Evolutionary conservation across 2,797 vertebrate genomes (phyloP).

Genomic region (Gorsachius magnificus): DNA sequence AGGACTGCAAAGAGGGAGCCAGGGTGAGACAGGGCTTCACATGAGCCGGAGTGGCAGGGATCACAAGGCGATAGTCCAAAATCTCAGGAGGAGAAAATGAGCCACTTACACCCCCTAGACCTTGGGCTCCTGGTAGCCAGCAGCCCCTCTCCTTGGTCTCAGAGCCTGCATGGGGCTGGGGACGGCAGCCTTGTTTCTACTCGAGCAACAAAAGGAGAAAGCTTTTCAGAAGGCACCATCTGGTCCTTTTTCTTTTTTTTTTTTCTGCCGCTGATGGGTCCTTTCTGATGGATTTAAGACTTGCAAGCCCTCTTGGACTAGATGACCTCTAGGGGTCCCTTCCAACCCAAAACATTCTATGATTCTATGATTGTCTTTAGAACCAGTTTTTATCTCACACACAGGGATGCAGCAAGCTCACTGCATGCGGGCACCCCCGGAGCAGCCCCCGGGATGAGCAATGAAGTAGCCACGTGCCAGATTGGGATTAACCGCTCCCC

Average conservation of each 20-base stretch:
- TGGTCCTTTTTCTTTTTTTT: background rate
- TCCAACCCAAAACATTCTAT: no score
- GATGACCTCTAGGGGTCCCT: no score
- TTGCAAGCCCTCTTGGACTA: background rate
- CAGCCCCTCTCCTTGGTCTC: background rate
- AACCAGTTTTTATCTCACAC: background rate
- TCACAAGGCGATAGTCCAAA: background rate
- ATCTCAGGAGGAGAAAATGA: background rate
- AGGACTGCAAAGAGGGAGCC: background rate
- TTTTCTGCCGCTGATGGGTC: background rate
- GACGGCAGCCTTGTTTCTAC: background rate
- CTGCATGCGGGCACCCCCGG: accelerated
- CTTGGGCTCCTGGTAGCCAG: accelerated
- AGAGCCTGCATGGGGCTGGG: background rate
- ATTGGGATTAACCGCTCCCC: background rate
- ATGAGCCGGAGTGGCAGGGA: background rate
- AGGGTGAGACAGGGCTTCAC: background rate
- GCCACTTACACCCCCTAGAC: background rate
- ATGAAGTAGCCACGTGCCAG: background rate
- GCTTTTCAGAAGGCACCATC: background rate
- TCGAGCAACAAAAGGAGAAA: background rate
- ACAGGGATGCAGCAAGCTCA: background rate
- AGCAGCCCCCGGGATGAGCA: background rate
- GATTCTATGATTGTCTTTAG: background rate
- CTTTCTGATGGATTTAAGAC: conserved; percentile 6